phyloP scores from a whole-genome alignment of 2,797 vertebrate genomes.

The Peromyscus aztecus region DNA sequence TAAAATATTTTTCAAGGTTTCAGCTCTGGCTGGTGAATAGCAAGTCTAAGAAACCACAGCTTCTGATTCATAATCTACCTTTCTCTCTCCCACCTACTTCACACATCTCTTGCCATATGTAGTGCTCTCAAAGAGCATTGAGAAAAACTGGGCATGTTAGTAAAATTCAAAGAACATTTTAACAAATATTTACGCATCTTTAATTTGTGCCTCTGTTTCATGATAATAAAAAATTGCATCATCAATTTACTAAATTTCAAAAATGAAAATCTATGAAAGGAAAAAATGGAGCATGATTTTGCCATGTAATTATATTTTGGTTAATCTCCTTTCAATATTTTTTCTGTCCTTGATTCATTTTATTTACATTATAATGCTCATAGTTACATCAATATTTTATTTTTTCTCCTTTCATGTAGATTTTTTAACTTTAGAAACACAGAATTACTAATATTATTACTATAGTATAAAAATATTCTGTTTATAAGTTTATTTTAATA shows the following conservation, averaged over 20 bases:
- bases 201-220: slow-evolving; percentile 6
- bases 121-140: neutral
- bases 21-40: slow-evolving; percentile 56
- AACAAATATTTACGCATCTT: slow-evolving; percentile 16
- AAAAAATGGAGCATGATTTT: neutral
- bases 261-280: neutral
- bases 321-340: slow-evolving; percentile 22
- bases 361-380: neutral
- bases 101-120: neutral
- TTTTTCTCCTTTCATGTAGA: neutral
- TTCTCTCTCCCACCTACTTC: neutral
- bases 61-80: slow-evolving; percentile 51
- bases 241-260: neutral
- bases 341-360: slow-evolving; percentile 32
- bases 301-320: neutral
- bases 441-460: neutral
- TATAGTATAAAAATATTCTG: neutral
- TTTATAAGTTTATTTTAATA: neutral
- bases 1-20: slow-evolving; percentile 79
- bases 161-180: slow-evolving; percentile 28
- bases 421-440: slow-evolving; percentile 58
- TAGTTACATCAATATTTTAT: slow-evolving; percentile 20
- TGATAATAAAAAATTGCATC: slow-evolving; percentile 10
- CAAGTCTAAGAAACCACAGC: slow-evolving; percentile 64
- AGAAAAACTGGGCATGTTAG: slow-evolving; percentile 24